These are phyloP conservation scores for Nycticorax nycticorax DNA, from an alignment of 2,113 vertebrate genomes.

Conservation along the genomic window DNA sequence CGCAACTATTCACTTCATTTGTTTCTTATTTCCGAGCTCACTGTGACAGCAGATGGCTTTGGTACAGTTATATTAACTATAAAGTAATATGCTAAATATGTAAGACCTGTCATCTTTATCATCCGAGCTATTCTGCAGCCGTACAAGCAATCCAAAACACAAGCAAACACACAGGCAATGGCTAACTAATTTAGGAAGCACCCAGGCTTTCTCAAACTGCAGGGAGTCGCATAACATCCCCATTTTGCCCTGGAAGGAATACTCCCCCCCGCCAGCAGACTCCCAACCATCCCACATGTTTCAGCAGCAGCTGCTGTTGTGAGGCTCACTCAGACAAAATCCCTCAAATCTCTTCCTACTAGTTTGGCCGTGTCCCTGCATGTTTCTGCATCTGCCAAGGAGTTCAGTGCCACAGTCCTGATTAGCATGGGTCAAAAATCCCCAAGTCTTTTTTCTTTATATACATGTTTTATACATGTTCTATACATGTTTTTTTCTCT, in stretches of 20 bases:
- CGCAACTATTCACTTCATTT: not conserved
- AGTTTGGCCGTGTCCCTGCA: not conserved
- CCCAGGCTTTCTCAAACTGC: conserved; percentile 37
- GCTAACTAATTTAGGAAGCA: conserved; percentile 55
- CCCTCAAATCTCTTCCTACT: not conserved
- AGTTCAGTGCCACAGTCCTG: not conserved
- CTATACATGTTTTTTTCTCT: not conserved
- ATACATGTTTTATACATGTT: not conserved
- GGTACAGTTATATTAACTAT: not conserved
- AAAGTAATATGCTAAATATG: not conserved
- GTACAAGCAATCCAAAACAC: not conserved
- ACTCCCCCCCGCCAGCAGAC: not conserved
- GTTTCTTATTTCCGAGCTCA: not conserved
- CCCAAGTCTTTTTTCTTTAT: not conserved
- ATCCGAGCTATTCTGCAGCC: not conserved
- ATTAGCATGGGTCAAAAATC: not conserved
- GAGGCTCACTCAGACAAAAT: not conserved
- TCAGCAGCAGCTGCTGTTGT: conserved; percentile 38
- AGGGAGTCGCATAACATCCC: not conserved
- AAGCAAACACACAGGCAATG: not conserved
- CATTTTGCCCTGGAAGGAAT: conserved; percentile 39
- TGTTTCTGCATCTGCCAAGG: not conserved
- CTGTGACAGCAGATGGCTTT: not conserved
- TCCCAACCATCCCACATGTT: not conserved
- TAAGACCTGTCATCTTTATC: not conserved